Conservation (phyloP, 2,113 vertebrate species). For the Polypterus senegalus region DNA sequence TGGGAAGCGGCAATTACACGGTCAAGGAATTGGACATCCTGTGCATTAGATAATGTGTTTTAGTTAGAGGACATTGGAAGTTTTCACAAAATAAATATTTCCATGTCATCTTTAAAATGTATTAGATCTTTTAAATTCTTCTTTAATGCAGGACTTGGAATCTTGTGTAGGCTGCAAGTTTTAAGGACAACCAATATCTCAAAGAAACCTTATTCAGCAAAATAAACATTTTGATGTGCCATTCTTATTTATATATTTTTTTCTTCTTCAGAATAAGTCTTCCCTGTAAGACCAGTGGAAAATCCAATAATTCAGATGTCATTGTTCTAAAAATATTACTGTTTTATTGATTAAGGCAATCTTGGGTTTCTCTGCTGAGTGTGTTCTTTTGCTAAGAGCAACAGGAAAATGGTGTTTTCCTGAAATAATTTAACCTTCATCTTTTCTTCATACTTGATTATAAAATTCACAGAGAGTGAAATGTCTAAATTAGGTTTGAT, state of each 20-base stretch:
- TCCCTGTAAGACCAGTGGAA: constrained; percentile 21
- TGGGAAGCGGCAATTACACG: too few species aligned
- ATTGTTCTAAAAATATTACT: constrained; percentile 35
- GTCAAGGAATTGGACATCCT: too few species aligned
- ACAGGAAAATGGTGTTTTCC: constrained; percentile 22
- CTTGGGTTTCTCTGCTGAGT: constrained; percentile 31
- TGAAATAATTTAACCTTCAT: constrained; percentile 26
- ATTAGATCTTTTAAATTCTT: too few species aligned
- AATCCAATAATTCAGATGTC: constrained; percentile 24
- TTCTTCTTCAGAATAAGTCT: constrained; percentile 12
- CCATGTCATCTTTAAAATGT: too few species aligned
- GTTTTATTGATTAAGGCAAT: constrained; percentile 34
- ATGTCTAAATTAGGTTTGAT: constrained; percentile 7
- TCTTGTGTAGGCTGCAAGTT: too few species aligned
- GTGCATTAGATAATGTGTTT: too few species aligned
- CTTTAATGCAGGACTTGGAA: too few species aligned
- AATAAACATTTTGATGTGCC: not conserved
- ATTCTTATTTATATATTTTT: constrained; percentile 14
- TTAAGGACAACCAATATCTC: too few species aligned
- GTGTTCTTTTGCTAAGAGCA: constrained; percentile 19
- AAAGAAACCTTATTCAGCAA: constrained; percentile 11
- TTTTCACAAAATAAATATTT: too few species aligned
- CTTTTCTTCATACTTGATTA: constrained; percentile 18
- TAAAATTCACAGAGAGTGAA: constrained; percentile 10
- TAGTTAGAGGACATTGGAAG: too few species aligned